phyloP scores from a whole-genome alignment of 1,140 invertebrate genomes.

The Dryas iulia region DNA sequence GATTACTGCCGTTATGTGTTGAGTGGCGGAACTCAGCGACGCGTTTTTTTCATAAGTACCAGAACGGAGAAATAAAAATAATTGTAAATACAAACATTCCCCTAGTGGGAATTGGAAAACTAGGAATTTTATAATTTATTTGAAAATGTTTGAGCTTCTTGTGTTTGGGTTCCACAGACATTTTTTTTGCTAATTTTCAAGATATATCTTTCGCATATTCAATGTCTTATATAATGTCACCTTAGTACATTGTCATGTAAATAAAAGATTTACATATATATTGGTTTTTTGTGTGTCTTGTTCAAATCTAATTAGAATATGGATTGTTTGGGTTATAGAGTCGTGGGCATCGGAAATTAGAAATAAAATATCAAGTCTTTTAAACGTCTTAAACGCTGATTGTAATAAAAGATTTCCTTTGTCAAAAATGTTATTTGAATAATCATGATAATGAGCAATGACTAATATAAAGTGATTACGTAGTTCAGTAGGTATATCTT shows the following conservation, averaged over 20 bases:
- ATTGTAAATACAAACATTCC: background rate
- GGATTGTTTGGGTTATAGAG: background rate
- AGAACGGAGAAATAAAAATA: no score
- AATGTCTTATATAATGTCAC: background rate
- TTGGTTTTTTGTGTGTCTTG: conserved; percentile 8
- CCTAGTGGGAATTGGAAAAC: no score
- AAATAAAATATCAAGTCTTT: background rate
- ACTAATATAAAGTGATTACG: background rate
- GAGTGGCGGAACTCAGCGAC: no score
- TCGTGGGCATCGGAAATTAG: background rate
- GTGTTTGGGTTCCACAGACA: background rate
- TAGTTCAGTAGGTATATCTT: background rate
- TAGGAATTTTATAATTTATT: no score
- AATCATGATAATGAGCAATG: background rate
- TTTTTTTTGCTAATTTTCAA: background rate
- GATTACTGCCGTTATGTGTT: no score
- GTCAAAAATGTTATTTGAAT: background rate
- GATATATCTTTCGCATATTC: background rate
- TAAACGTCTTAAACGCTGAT: background rate
- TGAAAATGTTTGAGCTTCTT: no score
- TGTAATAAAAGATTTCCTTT: background rate
- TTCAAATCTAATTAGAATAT: conserved; percentile 2
- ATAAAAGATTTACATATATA: conserved; percentile 16
- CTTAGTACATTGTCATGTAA: conserved; percentile 14
- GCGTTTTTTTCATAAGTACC: no score